Evolutionary conservation across 53 echinoderm and acorn worm species (phyloP), one percentile per base, ranked within the genome.

Genomic region (Paracentrotus lividus): DNA sequence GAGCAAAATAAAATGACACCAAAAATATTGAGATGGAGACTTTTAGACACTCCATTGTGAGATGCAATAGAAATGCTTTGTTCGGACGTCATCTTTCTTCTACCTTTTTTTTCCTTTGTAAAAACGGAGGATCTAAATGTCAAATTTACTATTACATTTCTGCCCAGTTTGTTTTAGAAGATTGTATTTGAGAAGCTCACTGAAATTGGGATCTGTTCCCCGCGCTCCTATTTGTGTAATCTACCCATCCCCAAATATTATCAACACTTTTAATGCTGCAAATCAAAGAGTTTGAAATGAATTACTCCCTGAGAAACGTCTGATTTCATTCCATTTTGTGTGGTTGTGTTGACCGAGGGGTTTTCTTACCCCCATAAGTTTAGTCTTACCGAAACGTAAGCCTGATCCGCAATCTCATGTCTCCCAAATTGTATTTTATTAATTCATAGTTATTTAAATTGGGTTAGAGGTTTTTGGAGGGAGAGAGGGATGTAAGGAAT

Each of bases 391-490:
- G 91, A 91, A 91, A 91, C 76, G 75, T 52, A 54, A 91, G 52
- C 51, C 91, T 91, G 76, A 91, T 91, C 91, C 51, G 49, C 91
- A 40, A 52, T 91, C 49, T 75, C 91, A 91, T 91, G 76, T 91
- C 91, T 15, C 91, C 52, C 40, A 91, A 91, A 91, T 91, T 91
- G 75, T 91, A 53, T 91, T 91, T 91, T 91, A 91, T 91, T 91
- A 91, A 91, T 91, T 91, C 91, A 91, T 91, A 91, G 91, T 91
- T 76, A 91, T 91, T 69, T 52, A 91, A 90, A 90, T 90, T 91
- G 72, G 76, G 72, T 91, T 76, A 69, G 76, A 75, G 91, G 53
- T 88, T 88, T 86, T 52, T 16, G 52, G 23, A 47, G 81, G 43
- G 81, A 81, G 81, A 18, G 49, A 26, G 26, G 51, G 51, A 18